Base-by-base conservation (phyloP, 2,888 invertebrate genomes). In the Aporophyla lueneburgensis region DNA sequence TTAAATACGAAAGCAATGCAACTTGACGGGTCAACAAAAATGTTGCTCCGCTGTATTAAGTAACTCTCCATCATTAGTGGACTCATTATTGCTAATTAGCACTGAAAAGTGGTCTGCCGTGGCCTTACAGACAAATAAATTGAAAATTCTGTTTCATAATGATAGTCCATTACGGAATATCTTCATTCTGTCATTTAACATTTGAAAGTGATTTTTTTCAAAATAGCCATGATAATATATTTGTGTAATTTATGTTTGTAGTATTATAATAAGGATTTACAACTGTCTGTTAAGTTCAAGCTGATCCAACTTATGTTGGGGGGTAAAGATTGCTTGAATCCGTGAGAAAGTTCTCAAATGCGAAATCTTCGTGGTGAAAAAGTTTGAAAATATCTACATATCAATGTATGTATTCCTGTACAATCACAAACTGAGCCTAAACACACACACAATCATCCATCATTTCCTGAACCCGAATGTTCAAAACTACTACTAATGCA, bases 371-470 rank as follows among this genome's bases (percentile, higher is more conserved):
- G 0, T n/a, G n/a, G n/a, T n/a, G n/a, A n/a, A n/a, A n/a, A n/a
- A n/a, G n/a, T n/a, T n/a, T n/a, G n/a, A n/a, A n/a, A n/a, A n/a
- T n/a, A n/a, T n/a, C n/a, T n/a, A n/a, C n/a, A n/a, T 61, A 49
- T 43, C 24, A 61, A 76, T 62, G 5, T 67, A 7, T 43, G 24
- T 72, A 63, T 56, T 62, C 5, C 14, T n/a, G 53, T 7, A 51
- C 63, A 78, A 79, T 65, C 56, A 71, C 51, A 24, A 72, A 79
- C 19, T 24, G 16, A 67, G 54, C 71, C 70, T 69, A 71, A 80
- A 80, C 65, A 76, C 27, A n/a, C n/a, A 71, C 65, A 66, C 40
- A 72, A 73, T 71, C 72, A 82, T 84, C 67, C 54, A 82, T 79
- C 71, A 72, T 74, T 70, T 63, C 70, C 61, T 51, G 46, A 58